A percentile compares a stretch with the other conserved stretches of the same genome.
Evolutionary conservation across 1,140 invertebrate genomes (phyloP).

Genomic region (Helicoverpa zea): DNA sequence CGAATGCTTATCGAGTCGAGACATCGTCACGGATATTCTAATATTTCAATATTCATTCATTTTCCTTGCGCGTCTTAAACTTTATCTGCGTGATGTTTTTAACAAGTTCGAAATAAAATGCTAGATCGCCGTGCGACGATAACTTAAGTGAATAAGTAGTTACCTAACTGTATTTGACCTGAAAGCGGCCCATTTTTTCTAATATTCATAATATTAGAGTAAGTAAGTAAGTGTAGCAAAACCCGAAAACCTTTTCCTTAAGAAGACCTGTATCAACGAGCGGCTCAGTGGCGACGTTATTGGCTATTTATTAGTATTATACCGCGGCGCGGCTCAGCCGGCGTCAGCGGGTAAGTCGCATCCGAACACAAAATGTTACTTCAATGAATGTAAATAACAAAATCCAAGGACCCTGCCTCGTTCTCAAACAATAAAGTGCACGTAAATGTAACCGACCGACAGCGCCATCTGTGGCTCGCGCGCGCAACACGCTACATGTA

Average conservation of each 20-base stretch:
- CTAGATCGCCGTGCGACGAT: not conserved
- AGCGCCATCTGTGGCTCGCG: not conserved
- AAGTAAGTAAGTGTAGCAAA: not conserved
- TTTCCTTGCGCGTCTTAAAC: not conserved
- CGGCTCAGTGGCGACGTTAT: slow-evolving; percentile 29
- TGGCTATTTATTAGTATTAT: slow-evolving; percentile 41
- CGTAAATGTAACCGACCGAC: not conserved
- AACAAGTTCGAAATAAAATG: not conserved
- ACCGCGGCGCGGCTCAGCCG: slow-evolving; percentile 1
- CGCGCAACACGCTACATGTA: not conserved
- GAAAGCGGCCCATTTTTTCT: too few relatives aligned
- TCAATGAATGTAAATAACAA: slow-evolving; percentile 31
- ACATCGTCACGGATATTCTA: slow-evolving; percentile 10
- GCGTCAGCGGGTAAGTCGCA: not conserved
- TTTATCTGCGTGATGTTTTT: not conserved
- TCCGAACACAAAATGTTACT: slow-evolving; percentile 13
- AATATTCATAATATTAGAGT: too few relatives aligned
- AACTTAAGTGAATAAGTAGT: not conserved
- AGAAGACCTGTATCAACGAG: slow-evolving; percentile 25
- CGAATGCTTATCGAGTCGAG: slow-evolving; percentile 16
- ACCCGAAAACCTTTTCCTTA: not conserved
- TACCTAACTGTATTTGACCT: not conserved
- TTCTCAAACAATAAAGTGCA: slow-evolving; percentile 11
- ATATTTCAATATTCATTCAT: not conserved
- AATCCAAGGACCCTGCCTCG: slow-evolving; percentile 3